Evolutionary conservation across 2,797 vertebrate species (phyloP).

Genomic region (Rhynchotus rufescens): DNA sequence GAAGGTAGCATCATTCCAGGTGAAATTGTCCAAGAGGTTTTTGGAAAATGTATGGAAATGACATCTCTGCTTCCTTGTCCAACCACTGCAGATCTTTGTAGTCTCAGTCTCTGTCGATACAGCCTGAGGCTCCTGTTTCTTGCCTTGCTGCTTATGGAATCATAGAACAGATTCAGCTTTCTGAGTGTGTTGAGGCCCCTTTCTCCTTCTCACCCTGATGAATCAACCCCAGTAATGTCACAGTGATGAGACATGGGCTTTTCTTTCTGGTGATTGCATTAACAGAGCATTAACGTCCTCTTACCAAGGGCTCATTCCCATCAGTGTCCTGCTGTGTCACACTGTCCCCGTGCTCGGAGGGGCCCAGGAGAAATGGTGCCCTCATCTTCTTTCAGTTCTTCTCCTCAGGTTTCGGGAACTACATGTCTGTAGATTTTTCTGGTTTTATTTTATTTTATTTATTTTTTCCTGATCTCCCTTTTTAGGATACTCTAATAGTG

Average conservation of each 20-base stretch:
- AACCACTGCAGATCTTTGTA: background rate
- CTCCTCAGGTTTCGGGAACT: background rate
- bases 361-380: accelerated
- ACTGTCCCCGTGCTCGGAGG: background rate
- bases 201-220: background rate
- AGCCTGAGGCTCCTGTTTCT: background rate
- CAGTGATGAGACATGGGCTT: background rate
- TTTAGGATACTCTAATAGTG: background rate
- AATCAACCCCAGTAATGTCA: background rate
- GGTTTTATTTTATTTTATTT: too few relatives aligned
- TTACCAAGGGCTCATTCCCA: background rate
- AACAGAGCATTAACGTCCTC: background rate
- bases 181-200: background rate
- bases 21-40: background rate
- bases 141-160: background rate
- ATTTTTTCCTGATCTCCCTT: background rate
- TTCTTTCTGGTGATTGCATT: background rate
- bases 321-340: background rate
- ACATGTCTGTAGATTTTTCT: accelerated
- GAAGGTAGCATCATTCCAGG: background rate
- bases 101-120: background rate
- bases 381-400: background rate
- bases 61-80: background rate
- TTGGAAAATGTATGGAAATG: background rate
- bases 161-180: background rate